phyloP scores from a whole-genome alignment of 2,888 invertebrate genomes.

The Dione vanillae region DNA sequence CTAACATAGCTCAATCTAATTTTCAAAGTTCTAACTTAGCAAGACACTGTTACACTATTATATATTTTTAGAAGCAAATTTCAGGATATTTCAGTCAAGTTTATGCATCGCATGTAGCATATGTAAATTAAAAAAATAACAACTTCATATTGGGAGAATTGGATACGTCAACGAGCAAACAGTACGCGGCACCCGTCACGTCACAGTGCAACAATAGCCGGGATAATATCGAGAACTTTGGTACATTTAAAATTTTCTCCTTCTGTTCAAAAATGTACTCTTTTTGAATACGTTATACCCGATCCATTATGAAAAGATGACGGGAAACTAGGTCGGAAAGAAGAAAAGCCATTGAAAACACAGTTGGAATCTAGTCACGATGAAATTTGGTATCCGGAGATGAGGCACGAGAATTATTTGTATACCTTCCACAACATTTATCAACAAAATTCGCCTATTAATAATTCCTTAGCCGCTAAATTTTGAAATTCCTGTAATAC shows the following conservation, averaged over 20 bases:
- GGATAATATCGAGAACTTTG: slow-evolving; percentile 26
- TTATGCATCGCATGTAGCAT: neutral
- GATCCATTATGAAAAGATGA: slow-evolving; percentile 26
- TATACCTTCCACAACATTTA: neutral
- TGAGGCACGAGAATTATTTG: neutral
- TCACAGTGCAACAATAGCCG: slow-evolving; percentile 6
- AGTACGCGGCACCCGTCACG: neutral
- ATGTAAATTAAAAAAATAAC: neutral
- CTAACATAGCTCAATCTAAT: no score
- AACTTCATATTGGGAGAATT: neutral
- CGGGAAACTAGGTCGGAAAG: slow-evolving; percentile 23
- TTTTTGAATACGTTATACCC: slow-evolving; percentile 31
- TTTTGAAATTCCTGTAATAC: slow-evolving; percentile 3
- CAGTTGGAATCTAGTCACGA: slow-evolving; percentile 10
- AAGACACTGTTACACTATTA: neutral
- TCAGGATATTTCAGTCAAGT: neutral
- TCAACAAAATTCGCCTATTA: slow-evolving; percentile 6
- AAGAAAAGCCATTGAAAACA: slow-evolving; percentile 25
- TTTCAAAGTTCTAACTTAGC: neutral
- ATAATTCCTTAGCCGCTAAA: neutral
- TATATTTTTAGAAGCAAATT: neutral
- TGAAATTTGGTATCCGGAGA: slow-evolving; percentile 19
- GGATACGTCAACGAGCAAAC: slow-evolving; percentile 16
- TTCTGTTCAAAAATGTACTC: slow-evolving; percentile 28
- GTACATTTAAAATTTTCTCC: slow-evolving; percentile 23